Evolutionary conservation across 35 echinoderm and acorn worm genomes (phyloP).

Genomic region (Nesometra sesokonis): DNA sequence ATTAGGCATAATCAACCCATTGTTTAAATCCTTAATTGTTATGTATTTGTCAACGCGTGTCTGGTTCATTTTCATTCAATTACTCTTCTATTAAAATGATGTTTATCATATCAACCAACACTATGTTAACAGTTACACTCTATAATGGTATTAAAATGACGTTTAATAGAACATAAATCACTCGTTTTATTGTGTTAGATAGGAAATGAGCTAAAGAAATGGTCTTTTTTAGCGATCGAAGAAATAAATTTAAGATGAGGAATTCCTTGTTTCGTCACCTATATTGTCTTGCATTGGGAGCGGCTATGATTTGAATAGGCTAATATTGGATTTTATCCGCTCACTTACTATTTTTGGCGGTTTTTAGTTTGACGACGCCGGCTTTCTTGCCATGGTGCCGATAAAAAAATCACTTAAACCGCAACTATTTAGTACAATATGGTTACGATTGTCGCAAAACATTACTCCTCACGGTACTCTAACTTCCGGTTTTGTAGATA

Average conservation of each 20-base stretch:
- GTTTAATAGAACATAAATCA: not conserved
- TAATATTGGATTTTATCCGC: not conserved
- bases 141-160: not conserved
- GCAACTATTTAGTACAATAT: not conserved
- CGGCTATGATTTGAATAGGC: not conserved
- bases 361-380: not conserved
- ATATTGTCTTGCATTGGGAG: not conserved
- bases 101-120: not conserved
- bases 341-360: not conserved
- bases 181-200: too few relatives aligned
- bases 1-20: not conserved
- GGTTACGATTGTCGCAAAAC: not conserved
- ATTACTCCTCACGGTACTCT: not conserved
- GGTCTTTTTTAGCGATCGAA: not conserved
- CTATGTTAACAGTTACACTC: not conserved
- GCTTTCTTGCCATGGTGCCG: not conserved
- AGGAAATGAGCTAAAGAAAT: not conserved
- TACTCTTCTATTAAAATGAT: not conserved
- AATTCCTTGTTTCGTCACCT: not conserved
- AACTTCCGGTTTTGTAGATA: not conserved
- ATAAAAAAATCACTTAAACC: not conserved
- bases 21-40: not conserved
- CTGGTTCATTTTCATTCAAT: not conserved
- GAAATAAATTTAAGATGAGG: not conserved
- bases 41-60: not conserved